A percentile compares a stretch with the other conserved stretches of the same genome.
Conservation (phyloP, 2,797 vertebrate species). For the Thaleichthys pacificus region DNA sequence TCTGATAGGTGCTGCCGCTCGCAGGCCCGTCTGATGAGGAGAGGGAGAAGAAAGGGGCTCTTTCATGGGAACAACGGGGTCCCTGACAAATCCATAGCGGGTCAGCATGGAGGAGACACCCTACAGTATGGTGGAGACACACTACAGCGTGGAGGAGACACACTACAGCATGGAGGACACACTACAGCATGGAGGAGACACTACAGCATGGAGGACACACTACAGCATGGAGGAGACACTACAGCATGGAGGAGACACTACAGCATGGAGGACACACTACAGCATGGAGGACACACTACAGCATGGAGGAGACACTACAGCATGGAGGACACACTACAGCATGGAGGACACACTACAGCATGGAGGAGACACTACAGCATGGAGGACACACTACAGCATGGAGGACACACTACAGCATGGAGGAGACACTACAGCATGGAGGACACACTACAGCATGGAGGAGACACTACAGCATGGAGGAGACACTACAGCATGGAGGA, state of each 20-base stretch:
- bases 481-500: too few species aligned
- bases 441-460: slow-evolving; percentile 35
- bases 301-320: slow-evolving; percentile 53
- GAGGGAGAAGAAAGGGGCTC: slow-evolving; percentile 20
- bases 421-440: too few species aligned
- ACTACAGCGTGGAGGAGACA: too few species aligned
- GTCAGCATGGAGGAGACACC: slow-evolving; percentile 44
- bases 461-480: too few species aligned
- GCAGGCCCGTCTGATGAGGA: slow-evolving; percentile 36
- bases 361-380: slow-evolving; percentile 55
- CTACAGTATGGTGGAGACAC: slow-evolving; percentile 50
- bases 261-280: too few species aligned
- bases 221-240: slow-evolving; percentile 50
- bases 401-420: slow-evolving; percentile 31
- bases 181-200: slow-evolving; percentile 47
- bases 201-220: too few species aligned
- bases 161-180: too few species aligned
- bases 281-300: slow-evolving; percentile 17
- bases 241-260: slow-evolving; percentile 53
- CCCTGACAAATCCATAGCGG: slow-evolving; percentile 58
- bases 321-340: too few species aligned
- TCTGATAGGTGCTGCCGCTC: slow-evolving; percentile 24
- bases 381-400: too few species aligned
- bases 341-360: slow-evolving; percentile 25
- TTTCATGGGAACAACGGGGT: slow-evolving; percentile 56